Evolutionary conservation across 2,797 vertebrate species (phyloP).

Genomic region (Delichon dasypus): DNA sequence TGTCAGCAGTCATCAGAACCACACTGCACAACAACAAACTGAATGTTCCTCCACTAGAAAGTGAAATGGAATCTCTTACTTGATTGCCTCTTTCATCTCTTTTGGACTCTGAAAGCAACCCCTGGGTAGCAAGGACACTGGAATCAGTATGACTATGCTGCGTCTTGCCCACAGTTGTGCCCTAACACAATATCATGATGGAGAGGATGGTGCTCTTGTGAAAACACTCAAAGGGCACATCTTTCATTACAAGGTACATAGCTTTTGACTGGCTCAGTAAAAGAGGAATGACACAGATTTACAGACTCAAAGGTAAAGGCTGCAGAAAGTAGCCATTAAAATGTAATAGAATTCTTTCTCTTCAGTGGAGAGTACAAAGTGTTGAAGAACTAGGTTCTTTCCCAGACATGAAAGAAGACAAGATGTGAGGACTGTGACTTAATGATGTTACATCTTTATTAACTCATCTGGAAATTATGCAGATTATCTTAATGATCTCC

Average conservation of each 20-base stretch:
- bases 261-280: conserved; percentile 9
- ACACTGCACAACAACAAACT: conserved; percentile 15
- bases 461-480: background rate
- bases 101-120: conserved; percentile 2
- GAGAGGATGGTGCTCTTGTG: background rate
- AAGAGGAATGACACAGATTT: conserved; percentile 27
- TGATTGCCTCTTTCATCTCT: conserved; percentile 56
- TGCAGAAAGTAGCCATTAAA: conserved; percentile 26
- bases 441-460: background rate
- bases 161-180: conserved; percentile 1
- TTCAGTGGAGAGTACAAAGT: background rate
- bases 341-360: background rate
- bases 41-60: conserved; percentile 1
- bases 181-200: background rate
- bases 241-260: conserved; percentile 29
- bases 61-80: conserved; percentile 42
- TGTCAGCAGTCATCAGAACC: conserved; percentile 38
- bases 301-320: conserved; percentile 20
- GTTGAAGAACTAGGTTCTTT: background rate
- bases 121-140: background rate
- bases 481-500: background rate
- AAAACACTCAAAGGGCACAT: conserved; percentile 34
- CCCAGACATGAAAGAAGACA: background rate
- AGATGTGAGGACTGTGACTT: background rate
- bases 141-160: background rate